Conservation (phyloP, 2,888 invertebrate species). For the Ceratothoa steindachneri region DNA sequence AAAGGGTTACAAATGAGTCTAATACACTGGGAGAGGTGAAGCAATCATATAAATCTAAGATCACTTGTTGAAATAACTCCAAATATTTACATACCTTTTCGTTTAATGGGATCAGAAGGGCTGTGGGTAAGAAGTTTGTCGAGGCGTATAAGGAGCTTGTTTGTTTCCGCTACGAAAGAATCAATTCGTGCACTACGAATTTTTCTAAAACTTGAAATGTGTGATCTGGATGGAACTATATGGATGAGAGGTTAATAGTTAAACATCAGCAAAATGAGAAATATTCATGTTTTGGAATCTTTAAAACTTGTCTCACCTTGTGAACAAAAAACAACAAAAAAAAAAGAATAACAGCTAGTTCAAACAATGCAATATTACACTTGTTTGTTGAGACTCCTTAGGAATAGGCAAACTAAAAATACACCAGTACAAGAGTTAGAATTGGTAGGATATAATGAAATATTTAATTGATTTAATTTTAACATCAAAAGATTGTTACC, state of each 20-base stretch:
- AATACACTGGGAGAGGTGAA: too few relatives aligned
- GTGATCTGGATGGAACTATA: slow-evolving; percentile 30
- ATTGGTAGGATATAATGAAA: too few relatives aligned
- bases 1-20: too few relatives aligned
- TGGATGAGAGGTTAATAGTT: too few relatives aligned
- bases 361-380: neutral
- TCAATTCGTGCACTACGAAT: slow-evolving; percentile 69
- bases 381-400: too few relatives aligned
- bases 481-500: too few relatives aligned
- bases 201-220: slow-evolving; percentile 62
- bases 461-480: too few relatives aligned
- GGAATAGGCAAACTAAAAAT: too few relatives aligned
- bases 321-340: neutral
- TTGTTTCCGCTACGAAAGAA: slow-evolving; percentile 87
- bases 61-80: too few relatives aligned
- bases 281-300: neutral
- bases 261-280: neutral
- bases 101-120: slow-evolving; percentile 57
- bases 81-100: slow-evolving; percentile 50
- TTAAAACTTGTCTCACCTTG: neutral
- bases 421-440: too few relatives aligned
- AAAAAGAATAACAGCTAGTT: neutral
- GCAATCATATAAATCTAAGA: too few relatives aligned
- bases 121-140: slow-evolving; percentile 81
- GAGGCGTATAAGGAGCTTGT: slow-evolving; percentile 86